phyloP scores from a whole-genome alignment of 2,113 vertebrate species.

The Nycticorax nycticorax region DNA sequence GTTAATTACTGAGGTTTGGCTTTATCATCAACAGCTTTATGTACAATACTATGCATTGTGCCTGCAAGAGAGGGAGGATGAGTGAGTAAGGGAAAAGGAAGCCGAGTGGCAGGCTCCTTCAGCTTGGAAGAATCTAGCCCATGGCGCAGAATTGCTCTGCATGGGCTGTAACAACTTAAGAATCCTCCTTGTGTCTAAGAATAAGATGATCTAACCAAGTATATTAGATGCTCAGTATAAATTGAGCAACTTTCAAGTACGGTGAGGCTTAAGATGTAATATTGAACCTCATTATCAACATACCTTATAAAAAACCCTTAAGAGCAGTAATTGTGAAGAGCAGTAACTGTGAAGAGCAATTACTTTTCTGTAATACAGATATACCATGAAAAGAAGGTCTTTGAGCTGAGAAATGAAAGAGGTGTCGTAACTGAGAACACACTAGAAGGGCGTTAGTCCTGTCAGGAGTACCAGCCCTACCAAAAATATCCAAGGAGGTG shows the following conservation, averaged over 20 bases:
- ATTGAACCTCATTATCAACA: neutral
- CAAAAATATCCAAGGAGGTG: neutral
- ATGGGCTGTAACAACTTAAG: neutral
- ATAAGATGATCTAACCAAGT: neutral
- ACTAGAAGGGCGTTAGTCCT: neutral
- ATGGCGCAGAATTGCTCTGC: neutral
- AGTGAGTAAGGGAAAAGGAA: neutral
- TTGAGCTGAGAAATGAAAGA: neutral
- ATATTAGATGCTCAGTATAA: neutral
- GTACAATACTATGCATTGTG: neutral
- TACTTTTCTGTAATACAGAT: neutral
- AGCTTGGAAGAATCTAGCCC: neutral
- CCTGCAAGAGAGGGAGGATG: neutral
- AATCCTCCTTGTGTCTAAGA: neutral
- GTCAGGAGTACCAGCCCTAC: neutral
- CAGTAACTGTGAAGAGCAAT: neutral
- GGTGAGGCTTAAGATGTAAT: neutral
- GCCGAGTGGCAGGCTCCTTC: neutral
- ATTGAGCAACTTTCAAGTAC: neutral
- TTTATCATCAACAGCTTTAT: neutral
- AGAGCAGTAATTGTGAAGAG: neutral
- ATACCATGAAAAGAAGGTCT: neutral
- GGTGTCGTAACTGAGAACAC: neutral
- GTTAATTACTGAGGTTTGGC: neutral
- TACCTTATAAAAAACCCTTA: neutral